Evolutionary conservation across 2,888 invertebrate genomes (phyloP).

Genomic region (Eupithecia dodoneata): DNA sequence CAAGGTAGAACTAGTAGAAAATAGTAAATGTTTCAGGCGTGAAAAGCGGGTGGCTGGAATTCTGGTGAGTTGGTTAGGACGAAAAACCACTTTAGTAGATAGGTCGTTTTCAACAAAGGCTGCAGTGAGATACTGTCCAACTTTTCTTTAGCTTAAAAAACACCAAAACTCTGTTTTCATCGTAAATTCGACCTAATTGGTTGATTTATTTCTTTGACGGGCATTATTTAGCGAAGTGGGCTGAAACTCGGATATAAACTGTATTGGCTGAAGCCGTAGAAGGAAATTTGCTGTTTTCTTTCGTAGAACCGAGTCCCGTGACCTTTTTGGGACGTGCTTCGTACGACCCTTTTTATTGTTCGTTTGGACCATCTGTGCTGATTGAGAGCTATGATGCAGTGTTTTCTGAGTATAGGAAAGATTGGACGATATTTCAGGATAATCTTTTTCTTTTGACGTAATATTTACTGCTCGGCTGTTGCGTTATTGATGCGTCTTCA

Average conservation of each 20-base stretch:
- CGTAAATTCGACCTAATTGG: slow-evolving; percentile 39
- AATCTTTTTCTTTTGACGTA: not conserved
- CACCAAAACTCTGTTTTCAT: slow-evolving; percentile 4
- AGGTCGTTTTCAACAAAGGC: not conserved
- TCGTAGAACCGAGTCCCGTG: slow-evolving; percentile 35
- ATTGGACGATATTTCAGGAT: slow-evolving; percentile 9
- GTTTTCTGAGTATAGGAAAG: slow-evolving; percentile 6
- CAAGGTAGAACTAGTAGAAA: too few species aligned
- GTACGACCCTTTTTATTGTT: slow-evolving; percentile 35
- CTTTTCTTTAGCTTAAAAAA: not conserved
- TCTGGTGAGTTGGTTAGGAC: not conserved
- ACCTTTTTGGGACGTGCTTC: slow-evolving; percentile 33
- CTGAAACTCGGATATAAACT: slow-evolving; percentile 48
- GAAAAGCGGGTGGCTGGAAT: too few species aligned
- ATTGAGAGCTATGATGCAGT: slow-evolving; percentile 27
- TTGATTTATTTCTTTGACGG: slow-evolving; percentile 48
- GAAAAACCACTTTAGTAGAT: not conserved
- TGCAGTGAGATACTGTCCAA: not conserved
- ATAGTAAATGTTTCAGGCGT: too few species aligned
- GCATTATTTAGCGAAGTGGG: slow-evolving; percentile 45
- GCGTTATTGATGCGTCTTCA: too few species aligned
- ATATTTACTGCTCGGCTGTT: too few species aligned
- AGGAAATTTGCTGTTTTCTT: slow-evolving; percentile 43
- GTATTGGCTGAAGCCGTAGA: slow-evolving; percentile 45
- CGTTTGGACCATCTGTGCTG: slow-evolving; percentile 32